Percentiles rank a stretch among this genome's conserved stretches.
These are phyloP conservation scores for Psittacus erithacus DNA, from an alignment of 2,113 vertebrate species.

Conservation along the genomic window DNA sequence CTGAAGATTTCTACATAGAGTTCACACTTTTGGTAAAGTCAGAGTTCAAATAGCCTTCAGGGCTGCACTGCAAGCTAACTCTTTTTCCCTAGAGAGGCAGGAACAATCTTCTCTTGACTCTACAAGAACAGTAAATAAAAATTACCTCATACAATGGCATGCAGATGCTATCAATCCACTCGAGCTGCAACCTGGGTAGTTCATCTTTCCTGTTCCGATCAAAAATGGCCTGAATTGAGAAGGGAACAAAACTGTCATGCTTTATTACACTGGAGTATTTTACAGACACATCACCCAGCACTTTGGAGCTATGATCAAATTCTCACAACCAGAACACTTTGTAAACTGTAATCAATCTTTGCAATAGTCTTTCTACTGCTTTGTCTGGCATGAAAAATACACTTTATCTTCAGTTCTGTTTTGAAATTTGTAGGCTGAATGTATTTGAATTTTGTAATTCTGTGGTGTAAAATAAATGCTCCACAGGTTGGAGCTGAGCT, in stretches of 20 bases:
- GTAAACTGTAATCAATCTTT: slow-evolving; percentile 54
- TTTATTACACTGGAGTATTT: slow-evolving; percentile 53
- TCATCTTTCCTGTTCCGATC: slow-evolving; percentile 99
- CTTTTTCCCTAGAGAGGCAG: background rate
- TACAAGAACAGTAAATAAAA: background rate
- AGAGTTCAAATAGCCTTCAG: background rate
- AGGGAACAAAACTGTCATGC: slow-evolving; percentile 11
- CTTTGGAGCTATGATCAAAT: slow-evolving; percentile 40
- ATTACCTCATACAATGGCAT: slow-evolving; percentile 94
- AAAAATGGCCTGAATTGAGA: slow-evolving; percentile 92
- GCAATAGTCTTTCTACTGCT: slow-evolving; percentile 3
- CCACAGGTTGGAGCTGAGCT: background rate
- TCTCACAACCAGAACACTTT: slow-evolving; percentile 51
- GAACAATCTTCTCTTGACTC: background rate
- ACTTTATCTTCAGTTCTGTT: slow-evolving; percentile 55
- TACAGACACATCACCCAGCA: slow-evolving; percentile 37
- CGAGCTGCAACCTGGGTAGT: slow-evolving; percentile 92
- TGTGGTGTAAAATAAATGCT: slow-evolving; percentile 41
- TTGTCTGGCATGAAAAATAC: slow-evolving; percentile 57
- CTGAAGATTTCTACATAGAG: background rate
- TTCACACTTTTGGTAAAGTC: background rate
- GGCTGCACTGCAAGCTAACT: background rate
- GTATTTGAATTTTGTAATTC: slow-evolving; percentile 61
- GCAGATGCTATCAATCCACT: slow-evolving; percentile 99
- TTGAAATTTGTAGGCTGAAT: slow-evolving; percentile 53